A percentile compares a stretch with the other conserved stretches of the same genome.
These are phyloP conservation scores for Heteractis magnifica DNA, from an alignment of 92 coral and sea anemone genomes.

Conservation along the genomic window DNA sequence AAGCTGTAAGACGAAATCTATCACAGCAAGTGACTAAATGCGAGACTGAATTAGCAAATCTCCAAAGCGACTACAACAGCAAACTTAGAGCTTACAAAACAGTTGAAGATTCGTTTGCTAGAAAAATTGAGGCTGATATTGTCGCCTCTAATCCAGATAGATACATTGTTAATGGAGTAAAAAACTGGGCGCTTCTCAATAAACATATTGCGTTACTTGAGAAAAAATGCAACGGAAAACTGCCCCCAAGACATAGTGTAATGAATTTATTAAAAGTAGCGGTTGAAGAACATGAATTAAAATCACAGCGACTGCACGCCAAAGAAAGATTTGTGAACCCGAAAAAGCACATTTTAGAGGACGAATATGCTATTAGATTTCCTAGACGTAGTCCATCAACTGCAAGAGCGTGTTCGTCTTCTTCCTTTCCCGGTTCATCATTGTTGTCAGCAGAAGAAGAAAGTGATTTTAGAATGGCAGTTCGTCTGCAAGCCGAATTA, in stretches of 20 bases:
- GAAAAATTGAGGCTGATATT: conserved; percentile 35
- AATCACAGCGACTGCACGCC: neutral
- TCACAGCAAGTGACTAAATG: conserved; percentile 11
- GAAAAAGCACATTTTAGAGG: conserved; percentile 29
- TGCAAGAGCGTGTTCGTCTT: no score
- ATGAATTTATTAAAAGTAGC: conserved; percentile 19
- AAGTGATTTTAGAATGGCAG: conserved; percentile 25
- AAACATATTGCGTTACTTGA: conserved; percentile 40
- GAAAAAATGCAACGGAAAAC: conserved; percentile 36
- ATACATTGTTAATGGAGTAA: conserved; percentile 38
- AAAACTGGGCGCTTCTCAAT: conserved; percentile 53
- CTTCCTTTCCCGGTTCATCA: neutral
- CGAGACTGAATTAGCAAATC: conserved; percentile 13
- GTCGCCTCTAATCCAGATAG: conserved; percentile 29
- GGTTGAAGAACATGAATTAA: conserved; percentile 23
- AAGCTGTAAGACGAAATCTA: conserved; percentile 9
- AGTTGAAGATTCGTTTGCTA: conserved; percentile 18
- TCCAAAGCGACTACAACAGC: conserved; percentile 21
- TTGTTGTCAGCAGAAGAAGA: neutral
- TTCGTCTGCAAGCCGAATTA: conserved; percentile 23
- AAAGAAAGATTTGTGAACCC: neutral
- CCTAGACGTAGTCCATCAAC: neutral
- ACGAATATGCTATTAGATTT: conserved; percentile 10
- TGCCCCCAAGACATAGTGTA: conserved; percentile 22
- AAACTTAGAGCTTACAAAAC: conserved; percentile 16